These are phyloP conservation scores for Pogonocherus hispidulus DNA, from an alignment of 2,888 invertebrate genomes.

Conservation along the genomic window DNA sequence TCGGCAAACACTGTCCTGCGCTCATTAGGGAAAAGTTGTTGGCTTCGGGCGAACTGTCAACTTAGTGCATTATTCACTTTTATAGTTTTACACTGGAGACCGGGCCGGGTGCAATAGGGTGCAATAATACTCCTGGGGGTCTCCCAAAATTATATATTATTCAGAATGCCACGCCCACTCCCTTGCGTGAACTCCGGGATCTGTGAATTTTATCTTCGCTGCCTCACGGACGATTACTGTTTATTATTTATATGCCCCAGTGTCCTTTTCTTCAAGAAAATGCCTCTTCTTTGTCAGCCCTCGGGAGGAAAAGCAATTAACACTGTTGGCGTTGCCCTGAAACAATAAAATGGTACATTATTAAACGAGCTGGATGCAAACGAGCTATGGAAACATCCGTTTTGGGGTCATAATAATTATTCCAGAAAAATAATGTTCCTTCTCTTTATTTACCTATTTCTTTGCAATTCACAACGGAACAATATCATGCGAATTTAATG, in stretches of 20 bases:
- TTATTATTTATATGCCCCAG: constrained; percentile 41
- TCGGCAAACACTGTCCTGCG: constrained; percentile 46
- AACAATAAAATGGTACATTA: constrained; percentile 30
- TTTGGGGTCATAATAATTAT: neutral
- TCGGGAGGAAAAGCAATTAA: constrained; percentile 32
- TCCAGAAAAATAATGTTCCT: neutral
- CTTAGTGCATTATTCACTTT: constrained; percentile 48
- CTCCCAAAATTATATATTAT: constrained; percentile 41
- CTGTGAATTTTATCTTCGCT: constrained; percentile 33
- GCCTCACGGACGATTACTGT: constrained; percentile 35
- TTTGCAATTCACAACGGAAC: too few relatives aligned
- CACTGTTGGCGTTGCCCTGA: constrained; percentile 14
- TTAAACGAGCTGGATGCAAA: constrained; percentile 8
- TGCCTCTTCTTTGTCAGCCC: constrained; percentile 26
- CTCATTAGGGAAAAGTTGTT: constrained; percentile 41
- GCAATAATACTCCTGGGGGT: constrained; percentile 5
- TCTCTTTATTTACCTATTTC: neutral
- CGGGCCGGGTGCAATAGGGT: constrained; percentile 10
- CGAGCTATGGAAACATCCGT: neutral
- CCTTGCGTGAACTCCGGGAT: constrained; percentile 36
- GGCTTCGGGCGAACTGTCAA: constrained; percentile 36
- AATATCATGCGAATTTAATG: too few relatives aligned
- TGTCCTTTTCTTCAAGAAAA: constrained; percentile 31
- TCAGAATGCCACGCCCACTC: constrained; percentile 37
- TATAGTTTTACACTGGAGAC: constrained; percentile 37